These are phyloP conservation scores for Sinodicranocentrus sp. DNA, from an alignment of 2,888 invertebrate genomes.

Conservation along the genomic window DNA sequence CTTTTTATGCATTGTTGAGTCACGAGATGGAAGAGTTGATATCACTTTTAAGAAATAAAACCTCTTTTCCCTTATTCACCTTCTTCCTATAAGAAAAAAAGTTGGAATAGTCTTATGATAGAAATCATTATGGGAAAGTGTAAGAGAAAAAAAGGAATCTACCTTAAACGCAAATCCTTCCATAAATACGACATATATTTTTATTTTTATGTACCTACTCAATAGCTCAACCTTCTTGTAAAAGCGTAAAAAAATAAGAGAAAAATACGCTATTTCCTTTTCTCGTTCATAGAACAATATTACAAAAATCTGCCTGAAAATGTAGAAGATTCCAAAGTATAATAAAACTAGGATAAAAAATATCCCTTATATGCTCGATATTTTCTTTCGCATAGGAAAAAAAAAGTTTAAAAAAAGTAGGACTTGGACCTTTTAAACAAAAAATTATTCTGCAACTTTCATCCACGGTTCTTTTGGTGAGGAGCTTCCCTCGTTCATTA, in stretches of 20 bases:
- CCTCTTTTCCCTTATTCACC: not conserved
- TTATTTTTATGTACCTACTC: slow-evolving; percentile 1
- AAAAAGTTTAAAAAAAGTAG: slow-evolving; percentile 41
- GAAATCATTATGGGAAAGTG: slow-evolving; percentile 30
- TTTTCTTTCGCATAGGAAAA: too few relatives aligned
- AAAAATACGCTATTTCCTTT: slow-evolving; percentile 57
- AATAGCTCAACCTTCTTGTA: too few relatives aligned
- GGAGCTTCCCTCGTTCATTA: slow-evolving; percentile 28
- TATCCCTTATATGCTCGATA: too few relatives aligned
- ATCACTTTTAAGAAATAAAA: slow-evolving; percentile 21
- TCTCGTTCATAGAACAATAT: slow-evolving; percentile 41
- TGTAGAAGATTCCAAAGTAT: too few relatives aligned
- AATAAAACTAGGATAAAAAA: too few relatives aligned
- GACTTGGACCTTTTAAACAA: slow-evolving; percentile 54
- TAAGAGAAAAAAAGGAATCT: slow-evolving; percentile 14
- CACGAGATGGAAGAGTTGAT: slow-evolving; percentile 26
- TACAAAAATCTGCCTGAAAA: slow-evolving; percentile 26
- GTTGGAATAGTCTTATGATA: slow-evolving; percentile 17
- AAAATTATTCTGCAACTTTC: slow-evolving; percentile 53
- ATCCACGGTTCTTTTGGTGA: slow-evolving; percentile 27
- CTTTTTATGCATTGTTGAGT: slow-evolving; percentile 61
- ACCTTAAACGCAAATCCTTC: slow-evolving; percentile 3
- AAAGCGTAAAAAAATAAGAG: too few relatives aligned
- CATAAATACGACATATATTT: not conserved
- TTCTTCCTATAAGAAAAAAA: not conserved